Base-by-base conservation (phyloP, 2,888 invertebrate genomes). In the Odontomyia ornata region DNA sequence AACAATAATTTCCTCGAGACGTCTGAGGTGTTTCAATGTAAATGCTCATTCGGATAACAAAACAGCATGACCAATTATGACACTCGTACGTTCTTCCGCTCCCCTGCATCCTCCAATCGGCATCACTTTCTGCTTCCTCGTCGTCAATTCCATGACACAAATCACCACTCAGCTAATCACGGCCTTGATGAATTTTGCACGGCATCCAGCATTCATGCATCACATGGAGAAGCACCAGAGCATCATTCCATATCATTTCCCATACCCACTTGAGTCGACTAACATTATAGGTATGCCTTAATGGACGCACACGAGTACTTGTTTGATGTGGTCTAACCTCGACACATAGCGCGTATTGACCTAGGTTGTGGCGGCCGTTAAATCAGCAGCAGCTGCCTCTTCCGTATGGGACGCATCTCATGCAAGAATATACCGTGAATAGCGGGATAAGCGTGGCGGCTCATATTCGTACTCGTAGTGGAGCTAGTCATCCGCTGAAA, bases 131-230 rank as follows among this genome's bases (percentile, higher is more conserved):
- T 13, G 15, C 36, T 36, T 36, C 65, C 13, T 30, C 36, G 36
- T 65, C 36, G 36, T 15, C 23, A 30, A 36, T 65, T 28, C 36
- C 27, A 65, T 65, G 65, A 69, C 46, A 69, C 47, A 46, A 46
- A 47, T 69, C 21, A 47, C 47, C 47, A 69, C 69, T 69, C 69
- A 46, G 46, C 47, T 23, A 69, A 69, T 69, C 47, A 69, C 46
- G 46, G 47, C 69, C 69, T 69, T 69, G 47, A 69, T 69, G 25
- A 69, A 69, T 69, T 69, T 47, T 69, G 69, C 69, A 69, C 27
- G 18, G 23, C 15, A 69, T 47, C 3, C 65, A 36, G 65, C 30
- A 65, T 36, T 65, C 69, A 47, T 69, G 60, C 36, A 25, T 25
- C 13, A 25, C 25, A 60, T 21, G 7, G 25, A 21, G 0, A 60